These are phyloP conservation scores for Pseudoatta argentina DNA, from an alignment of 1,140 invertebrate genomes.

Conservation along the genomic window DNA sequence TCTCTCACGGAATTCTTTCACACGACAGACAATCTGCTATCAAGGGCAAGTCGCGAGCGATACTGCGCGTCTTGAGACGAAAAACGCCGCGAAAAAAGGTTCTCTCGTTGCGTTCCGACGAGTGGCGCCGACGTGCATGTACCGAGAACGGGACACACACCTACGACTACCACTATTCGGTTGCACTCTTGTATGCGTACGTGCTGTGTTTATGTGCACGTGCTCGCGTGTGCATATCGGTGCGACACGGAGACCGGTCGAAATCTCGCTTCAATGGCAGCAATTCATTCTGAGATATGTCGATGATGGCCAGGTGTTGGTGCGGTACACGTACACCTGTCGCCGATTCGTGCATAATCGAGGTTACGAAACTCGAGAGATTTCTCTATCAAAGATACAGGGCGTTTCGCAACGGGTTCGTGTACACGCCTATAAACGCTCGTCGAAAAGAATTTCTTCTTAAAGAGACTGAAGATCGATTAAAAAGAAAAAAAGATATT, in stretches of 20 bases:
- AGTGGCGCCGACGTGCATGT: slow-evolving; percentile 28
- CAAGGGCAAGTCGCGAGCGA: slow-evolving; percentile 23
- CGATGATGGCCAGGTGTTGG: slow-evolving; percentile 1
- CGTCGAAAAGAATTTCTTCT: background rate
- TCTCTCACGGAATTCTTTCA: background rate
- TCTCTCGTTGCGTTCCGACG: slow-evolving; percentile 9
- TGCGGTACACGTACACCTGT: slow-evolving; percentile 22
- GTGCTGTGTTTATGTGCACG: background rate
- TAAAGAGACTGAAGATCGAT: background rate
- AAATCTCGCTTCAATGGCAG: slow-evolving; percentile 36
- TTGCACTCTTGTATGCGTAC: too few relatives aligned
- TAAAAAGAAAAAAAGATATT: background rate
- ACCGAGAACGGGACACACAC: background rate
- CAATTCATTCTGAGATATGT: slow-evolving; percentile 46
- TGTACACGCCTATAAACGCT: background rate
- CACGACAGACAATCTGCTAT: background rate
- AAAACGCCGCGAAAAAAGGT: slow-evolving; percentile 45
- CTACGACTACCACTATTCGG: background rate
- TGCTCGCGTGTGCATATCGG: background rate
- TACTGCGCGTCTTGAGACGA: slow-evolving; percentile 17
- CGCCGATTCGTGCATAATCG: background rate
- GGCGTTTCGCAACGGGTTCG: background rate
- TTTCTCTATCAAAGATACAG: background rate
- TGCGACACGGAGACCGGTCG: slow-evolving; percentile 33
- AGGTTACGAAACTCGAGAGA: slow-evolving; percentile 62